Evolutionary conservation across 37 sponge, comb jelly and placozoan species (phyloP), one percentile per base, ranked within the genome.

Genomic region (Amphimedon queenslandica): DNA sequence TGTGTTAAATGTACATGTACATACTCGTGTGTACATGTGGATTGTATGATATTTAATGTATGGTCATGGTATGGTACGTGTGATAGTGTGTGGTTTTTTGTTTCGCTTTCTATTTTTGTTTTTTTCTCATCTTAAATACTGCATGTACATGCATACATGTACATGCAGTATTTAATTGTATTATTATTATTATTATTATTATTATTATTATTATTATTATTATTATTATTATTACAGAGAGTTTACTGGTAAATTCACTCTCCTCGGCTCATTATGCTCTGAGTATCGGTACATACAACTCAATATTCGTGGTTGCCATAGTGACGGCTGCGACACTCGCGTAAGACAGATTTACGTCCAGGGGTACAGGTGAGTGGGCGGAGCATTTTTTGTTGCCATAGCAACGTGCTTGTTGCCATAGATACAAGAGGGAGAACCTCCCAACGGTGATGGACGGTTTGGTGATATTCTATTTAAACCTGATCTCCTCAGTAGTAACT

Each of bases 261-360:
- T 90, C 1, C 38, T 78, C 21, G 39, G 40, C 34, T 77, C 69
- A n/a, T 33, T 90, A 5, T 16, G 70, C 53, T 34, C 55, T 16
- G 69, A 67, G 24, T 90, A 78, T 64, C 72, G 69, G 6, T 82
- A 68, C 39, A 39, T 87, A 25, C 92, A 94, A 58, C 57, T 94
- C 63, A 90, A 86, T 78, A 76, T 94, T 55, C 73, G 33, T 37
- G 73, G 80, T 42, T 94, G 94, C 58, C 83, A 88, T 47, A 82
- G 80, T 37, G 94, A 90, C 36, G 94, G 94, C 37, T 94, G 94
- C 67, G 94, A 94, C 67, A 73, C 75, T 18, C 56, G 83, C 18
- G 41, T 94, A 23, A 65, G 91, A 60, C 88, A 88, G 24, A 67
- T 94, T 23, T 55, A 74, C 72, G 61, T 90, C 55, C 82, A 74